phyloP scores from a whole-genome alignment of 2,113 vertebrate species.

The Opisthocomus hoazin region DNA sequence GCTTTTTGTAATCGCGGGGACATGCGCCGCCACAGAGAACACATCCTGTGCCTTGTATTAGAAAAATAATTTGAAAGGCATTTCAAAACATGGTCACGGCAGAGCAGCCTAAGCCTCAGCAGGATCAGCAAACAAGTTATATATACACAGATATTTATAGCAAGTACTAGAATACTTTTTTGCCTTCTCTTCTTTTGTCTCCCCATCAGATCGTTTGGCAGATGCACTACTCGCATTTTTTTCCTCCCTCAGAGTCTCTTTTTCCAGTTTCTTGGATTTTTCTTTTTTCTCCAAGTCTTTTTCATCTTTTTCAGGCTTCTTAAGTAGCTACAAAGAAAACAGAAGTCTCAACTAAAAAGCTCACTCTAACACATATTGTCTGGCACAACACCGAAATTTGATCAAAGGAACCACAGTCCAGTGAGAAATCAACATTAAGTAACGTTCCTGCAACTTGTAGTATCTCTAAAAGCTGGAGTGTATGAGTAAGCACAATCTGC shows the following conservation, averaged over 20 bases:
- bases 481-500: slow-evolving; percentile 63
- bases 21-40: neutral
- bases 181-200: slow-evolving; percentile 86
- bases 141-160: slow-evolving; percentile 55
- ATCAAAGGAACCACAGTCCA: slow-evolving; percentile 28
- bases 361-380: slow-evolving; percentile 34
- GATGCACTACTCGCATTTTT: slow-evolving; percentile 72
- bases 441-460: neutral
- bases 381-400: slow-evolving; percentile 58
- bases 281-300: slow-evolving; percentile 89
- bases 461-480: slow-evolving; percentile 57
- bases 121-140: neutral
- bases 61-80: neutral
- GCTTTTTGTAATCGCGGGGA: neutral
- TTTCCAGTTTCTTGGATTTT: slow-evolving; percentile 87
- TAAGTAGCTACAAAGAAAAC: slow-evolving; percentile 85
- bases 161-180: slow-evolving; percentile 78
- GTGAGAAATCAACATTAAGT: neutral
- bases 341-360: slow-evolving; percentile 65
- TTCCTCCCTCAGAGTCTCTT: slow-evolving; percentile 86
- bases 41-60: neutral
- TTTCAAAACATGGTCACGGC: neutral
- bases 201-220: slow-evolving; percentile 82
- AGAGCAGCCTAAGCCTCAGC: slow-evolving; percentile 3
- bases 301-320: slow-evolving; percentile 93